Percentiles rank a stretch among this genome's conserved stretches.
Conservation (phyloP, 2,797 vertebrate genomes). For the Diceros bicornis region DNA sequence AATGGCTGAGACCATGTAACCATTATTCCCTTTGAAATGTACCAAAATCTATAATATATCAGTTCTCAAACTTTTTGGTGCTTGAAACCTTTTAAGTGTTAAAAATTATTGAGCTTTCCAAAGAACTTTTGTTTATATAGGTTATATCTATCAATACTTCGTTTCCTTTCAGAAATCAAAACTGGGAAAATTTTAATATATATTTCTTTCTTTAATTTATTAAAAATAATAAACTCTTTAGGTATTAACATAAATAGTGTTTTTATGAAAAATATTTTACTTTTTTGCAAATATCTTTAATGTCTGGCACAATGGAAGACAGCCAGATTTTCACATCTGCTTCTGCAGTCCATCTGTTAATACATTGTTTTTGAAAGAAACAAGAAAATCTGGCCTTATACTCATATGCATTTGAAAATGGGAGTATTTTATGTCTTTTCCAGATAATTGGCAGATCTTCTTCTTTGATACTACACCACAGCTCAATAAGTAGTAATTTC, state of each 20-base stretch:
- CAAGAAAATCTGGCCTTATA: neutral
- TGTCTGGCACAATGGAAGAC: neutral
- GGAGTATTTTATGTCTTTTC: constrained; percentile 42
- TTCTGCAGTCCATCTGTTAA: neutral
- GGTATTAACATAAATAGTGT: neutral
- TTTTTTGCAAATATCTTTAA: neutral
- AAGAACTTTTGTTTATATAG: constrained; percentile 31
- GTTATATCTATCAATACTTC: neutral
- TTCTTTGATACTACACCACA: neutral
- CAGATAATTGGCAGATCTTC: neutral
- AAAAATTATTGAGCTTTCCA: neutral
- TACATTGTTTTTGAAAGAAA: constrained; percentile 34
- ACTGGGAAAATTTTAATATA: neutral
- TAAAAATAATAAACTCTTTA: neutral
- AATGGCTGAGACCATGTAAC: neutral
- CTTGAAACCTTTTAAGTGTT: constrained; percentile 39
- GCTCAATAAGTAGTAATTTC: constrained; percentile 11
- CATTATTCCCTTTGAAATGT: neutral
- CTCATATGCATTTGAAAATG: neutral
- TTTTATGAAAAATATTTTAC: constrained; percentile 45
- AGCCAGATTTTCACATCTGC: neutral
- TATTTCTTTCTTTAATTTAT: neutral
- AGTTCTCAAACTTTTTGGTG: neutral
- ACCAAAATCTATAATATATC: neutral
- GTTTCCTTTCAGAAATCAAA: constrained; percentile 18